phyloP scores from a whole-genome alignment of 2,797 vertebrate species.

The Orientallactaga sibirica region DNA sequence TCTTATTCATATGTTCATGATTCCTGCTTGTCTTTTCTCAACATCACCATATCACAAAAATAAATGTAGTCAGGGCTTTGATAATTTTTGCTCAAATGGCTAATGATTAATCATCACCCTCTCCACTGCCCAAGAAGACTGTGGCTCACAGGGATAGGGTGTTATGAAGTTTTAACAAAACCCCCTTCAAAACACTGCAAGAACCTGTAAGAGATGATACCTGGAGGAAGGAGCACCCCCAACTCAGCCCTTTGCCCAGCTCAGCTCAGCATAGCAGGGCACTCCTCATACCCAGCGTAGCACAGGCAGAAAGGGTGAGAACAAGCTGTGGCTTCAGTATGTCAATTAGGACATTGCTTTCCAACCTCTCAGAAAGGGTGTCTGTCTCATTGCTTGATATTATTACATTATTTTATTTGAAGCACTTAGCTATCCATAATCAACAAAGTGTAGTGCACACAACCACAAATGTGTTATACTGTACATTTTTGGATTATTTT shows the following conservation, averaged over 20 bases:
- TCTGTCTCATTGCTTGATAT: not conserved
- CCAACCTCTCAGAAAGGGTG: not conserved
- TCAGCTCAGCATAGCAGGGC: not conserved
- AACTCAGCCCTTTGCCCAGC: not conserved
- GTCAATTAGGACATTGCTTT: not conserved
- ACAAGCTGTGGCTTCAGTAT: not conserved
- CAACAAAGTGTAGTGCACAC: not conserved
- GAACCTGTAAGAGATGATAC: not conserved
- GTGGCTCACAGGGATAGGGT: not conserved
- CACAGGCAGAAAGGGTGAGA: not conserved
- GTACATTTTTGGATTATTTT: not conserved
- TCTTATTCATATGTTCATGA: constrained; percentile 17
- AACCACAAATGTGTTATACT: not conserved
- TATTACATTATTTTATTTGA: constrained; percentile 20
- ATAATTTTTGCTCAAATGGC: constrained; percentile 37
- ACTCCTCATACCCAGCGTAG: not conserved
- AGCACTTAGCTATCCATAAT: not conserved
- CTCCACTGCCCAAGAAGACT: not conserved
- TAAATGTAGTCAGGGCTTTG: constrained; percentile 10
- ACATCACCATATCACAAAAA: not conserved
- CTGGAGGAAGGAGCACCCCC: not conserved
- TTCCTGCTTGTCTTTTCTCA: constrained; percentile 26
- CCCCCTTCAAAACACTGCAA: not conserved
- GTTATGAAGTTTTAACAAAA: constrained; percentile 13
- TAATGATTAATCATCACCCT: constrained; percentile 13